Conservation (phyloP, 2,797 vertebrate species). For the Poeciliopsis gracilis region DNA sequence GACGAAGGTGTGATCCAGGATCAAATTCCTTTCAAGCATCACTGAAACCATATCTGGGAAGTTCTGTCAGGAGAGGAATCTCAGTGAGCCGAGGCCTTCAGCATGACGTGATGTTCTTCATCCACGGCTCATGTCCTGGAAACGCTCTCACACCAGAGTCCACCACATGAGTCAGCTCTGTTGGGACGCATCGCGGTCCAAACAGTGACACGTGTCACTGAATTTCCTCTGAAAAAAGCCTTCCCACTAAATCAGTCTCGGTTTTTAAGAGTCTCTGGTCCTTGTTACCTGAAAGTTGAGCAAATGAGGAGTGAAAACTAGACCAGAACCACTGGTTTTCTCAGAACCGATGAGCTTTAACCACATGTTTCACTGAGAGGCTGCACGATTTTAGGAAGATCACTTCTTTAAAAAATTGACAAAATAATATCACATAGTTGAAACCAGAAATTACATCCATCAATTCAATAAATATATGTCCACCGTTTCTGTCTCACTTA, state of each 20-base stretch:
- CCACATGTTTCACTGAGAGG: neutral
- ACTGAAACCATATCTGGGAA: slow-evolving; percentile 27
- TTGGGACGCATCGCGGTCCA: slow-evolving; percentile 50
- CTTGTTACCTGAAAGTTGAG: slow-evolving; percentile 23
- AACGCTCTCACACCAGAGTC: slow-evolving; percentile 54
- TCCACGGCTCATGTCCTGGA: slow-evolving; percentile 63
- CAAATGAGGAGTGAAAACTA: neutral
- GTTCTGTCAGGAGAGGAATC: slow-evolving; percentile 16
- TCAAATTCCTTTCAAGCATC: neutral
- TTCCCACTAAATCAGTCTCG: slow-evolving; percentile 6
- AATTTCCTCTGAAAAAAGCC: slow-evolving; percentile 46
- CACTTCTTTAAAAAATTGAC: neutral
- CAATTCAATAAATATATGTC: neutral
- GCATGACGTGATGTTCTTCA: slow-evolving; percentile 64
- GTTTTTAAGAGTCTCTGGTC: neutral
- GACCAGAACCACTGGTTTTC: neutral
- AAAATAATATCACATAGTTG: too few relatives aligned
- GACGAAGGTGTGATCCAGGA: neutral
- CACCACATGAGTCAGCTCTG: slow-evolving; percentile 63
- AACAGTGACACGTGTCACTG: slow-evolving; percentile 45
- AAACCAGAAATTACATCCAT: neutral
- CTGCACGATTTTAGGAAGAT: neutral
- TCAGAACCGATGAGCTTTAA: neutral
- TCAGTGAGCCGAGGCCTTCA: slow-evolving; percentile 44
- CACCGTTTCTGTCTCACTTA: too few relatives aligned